A percentile compares a stretch with the other conserved stretches of the same genome.
phyloP scores from a whole-genome alignment of 2,113 vertebrate species.

The Martes martes region DNA sequence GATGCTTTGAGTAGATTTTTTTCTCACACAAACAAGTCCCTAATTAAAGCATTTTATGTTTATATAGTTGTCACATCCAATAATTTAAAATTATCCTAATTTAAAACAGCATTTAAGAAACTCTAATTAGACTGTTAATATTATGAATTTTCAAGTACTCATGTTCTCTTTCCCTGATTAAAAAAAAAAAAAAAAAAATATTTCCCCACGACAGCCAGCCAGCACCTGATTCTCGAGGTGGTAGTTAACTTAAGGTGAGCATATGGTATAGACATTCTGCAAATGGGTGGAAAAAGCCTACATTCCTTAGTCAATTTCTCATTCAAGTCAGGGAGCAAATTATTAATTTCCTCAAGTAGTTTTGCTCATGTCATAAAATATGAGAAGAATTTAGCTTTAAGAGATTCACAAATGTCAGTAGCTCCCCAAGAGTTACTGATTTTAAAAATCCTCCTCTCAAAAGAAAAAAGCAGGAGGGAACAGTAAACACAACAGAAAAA shows the following conservation, averaged over 20 bases:
- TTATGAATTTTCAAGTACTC: slow-evolving; percentile 70
- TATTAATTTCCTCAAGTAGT: slow-evolving; percentile 54
- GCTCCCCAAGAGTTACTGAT: slow-evolving; percentile 28
- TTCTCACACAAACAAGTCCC: slow-evolving; percentile 20
- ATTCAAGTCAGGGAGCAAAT: slow-evolving; percentile 24
- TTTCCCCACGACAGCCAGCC: background rate
- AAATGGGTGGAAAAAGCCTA: background rate
- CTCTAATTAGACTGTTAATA: slow-evolving; percentile 68
- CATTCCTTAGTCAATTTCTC: background rate
- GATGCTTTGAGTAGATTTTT: background rate
- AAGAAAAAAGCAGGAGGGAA: background rate
- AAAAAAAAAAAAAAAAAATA: slow-evolving; percentile 39
- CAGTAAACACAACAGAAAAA: background rate
- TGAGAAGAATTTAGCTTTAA: slow-evolving; percentile 46
- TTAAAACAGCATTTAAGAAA: slow-evolving; percentile 63
- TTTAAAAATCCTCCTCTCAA: slow-evolving; percentile 30
- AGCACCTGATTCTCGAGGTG: background rate
- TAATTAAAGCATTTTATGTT: slow-evolving; percentile 48
- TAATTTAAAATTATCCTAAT: slow-evolving; percentile 67
- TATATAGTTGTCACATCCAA: slow-evolving; percentile 60
- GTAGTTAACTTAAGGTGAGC: background rate
- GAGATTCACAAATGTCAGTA: slow-evolving; percentile 49
- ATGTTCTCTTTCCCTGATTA: slow-evolving; percentile 54
- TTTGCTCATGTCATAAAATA: slow-evolving; percentile 46
- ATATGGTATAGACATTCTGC: background rate